Conservation (phyloP, 2,888 invertebrate genomes). For the Rhingia rostrata region DNA sequence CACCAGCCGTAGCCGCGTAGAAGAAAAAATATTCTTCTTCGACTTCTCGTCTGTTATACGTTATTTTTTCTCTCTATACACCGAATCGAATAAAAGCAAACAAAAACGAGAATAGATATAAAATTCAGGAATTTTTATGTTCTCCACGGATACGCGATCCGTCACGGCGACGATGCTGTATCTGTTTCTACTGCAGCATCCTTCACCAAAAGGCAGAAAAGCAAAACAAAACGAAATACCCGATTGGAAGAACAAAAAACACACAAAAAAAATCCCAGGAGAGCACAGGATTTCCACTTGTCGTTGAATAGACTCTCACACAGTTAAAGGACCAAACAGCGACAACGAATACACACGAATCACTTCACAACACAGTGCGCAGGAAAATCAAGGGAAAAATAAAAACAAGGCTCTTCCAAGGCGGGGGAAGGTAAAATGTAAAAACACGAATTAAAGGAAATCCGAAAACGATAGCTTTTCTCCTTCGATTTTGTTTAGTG, state of each 20-base stretch:
- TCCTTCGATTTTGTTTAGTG: conserved; percentile 18
- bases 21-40: conserved; percentile 24
- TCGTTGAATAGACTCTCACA: conserved; percentile 49
- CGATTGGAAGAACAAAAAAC: conserved; percentile 49
- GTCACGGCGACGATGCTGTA: conserved; percentile 31
- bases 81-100: conserved; percentile 30
- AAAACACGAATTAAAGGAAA: conserved; percentile 43
- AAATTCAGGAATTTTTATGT: conserved; percentile 61
- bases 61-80: conserved; percentile 30
- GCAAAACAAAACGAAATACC: conserved; percentile 56
- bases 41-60: conserved; percentile 26
- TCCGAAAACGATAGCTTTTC: conserved; percentile 24
- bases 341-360: conserved; percentile 58
- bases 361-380: conserved; percentile 64
- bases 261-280: conserved; percentile 56
- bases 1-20: conserved; percentile 12
- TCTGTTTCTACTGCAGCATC: conserved; percentile 62
- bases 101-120: conserved; percentile 23
- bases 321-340: conserved; percentile 39
- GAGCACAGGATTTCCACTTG: conserved; percentile 72
- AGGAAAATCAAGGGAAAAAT: conserved; percentile 36
- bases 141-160: conserved; percentile 28
- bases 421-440: conserved; percentile 1
- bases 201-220: conserved; percentile 58
- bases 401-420: conserved; percentile 18